Evolutionary conservation across 1,140 invertebrate species (phyloP).

Genomic region (Papilio polytes): DNA sequence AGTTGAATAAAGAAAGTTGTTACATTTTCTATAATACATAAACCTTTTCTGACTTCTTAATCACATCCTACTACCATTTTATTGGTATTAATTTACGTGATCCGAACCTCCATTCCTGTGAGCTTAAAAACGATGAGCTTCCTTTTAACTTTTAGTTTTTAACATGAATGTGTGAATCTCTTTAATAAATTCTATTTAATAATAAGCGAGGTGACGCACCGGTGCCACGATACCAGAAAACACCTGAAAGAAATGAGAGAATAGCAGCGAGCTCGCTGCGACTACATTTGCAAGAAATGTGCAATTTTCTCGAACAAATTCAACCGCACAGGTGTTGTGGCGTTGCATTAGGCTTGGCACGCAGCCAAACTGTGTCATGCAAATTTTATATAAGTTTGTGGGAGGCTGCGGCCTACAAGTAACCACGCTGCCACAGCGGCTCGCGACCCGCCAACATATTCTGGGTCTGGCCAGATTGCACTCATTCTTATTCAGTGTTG

Average conservation of each 20-base stretch:
- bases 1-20: too few relatives aligned
- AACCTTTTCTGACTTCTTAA: too few relatives aligned
- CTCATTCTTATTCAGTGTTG: not conserved
- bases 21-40: too few relatives aligned
- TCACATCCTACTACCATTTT: too few relatives aligned
- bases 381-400: not conserved
- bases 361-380: not conserved
- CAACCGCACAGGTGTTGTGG: constrained; percentile 30
- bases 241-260: not conserved
- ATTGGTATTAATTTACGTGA: not conserved
- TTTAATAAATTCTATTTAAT: not conserved
- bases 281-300: constrained; percentile 29
- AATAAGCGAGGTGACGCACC: not conserved
- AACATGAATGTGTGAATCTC: not conserved
- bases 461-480: not conserved
- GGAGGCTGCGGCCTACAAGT: not conserved
- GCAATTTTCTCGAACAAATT: constrained; percentile 28
- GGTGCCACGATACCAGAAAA: not conserved
- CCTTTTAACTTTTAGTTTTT: not conserved
- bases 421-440: not conserved
- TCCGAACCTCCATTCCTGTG: not conserved
- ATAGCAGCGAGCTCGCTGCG: not conserved
- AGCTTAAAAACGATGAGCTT: not conserved
- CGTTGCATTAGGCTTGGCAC: constrained; percentile 28
- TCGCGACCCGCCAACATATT: not conserved